Conservation (phyloP, 2,888 invertebrate species). For the Alitta virens region DNA sequence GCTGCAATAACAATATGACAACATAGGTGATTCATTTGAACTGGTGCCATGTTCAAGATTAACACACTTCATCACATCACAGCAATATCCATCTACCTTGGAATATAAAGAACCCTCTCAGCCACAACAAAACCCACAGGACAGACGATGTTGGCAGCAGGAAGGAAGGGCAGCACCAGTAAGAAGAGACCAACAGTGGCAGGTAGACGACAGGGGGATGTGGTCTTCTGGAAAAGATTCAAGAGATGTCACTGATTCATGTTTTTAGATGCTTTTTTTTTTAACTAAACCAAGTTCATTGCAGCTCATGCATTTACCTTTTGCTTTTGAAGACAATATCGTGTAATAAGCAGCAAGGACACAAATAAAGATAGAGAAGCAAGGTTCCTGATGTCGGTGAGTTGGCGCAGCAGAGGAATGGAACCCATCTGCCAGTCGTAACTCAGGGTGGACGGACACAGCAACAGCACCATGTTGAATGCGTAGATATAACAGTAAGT, state of each 20-base stretch:
- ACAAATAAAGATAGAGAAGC: conserved; percentile 66
- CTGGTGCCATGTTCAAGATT: too few species aligned
- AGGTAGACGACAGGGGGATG: too few species aligned
- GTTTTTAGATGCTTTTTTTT: too few species aligned
- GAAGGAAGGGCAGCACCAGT: conserved; percentile 40
- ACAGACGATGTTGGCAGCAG: conserved; percentile 60
- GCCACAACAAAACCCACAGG: conserved; percentile 50
- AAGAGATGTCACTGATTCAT: too few species aligned
- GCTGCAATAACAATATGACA: not conserved
- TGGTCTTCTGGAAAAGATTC: too few species aligned
- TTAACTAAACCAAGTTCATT: too few species aligned
- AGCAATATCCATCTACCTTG: conserved; percentile 48
- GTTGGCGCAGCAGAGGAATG: conserved; percentile 72
- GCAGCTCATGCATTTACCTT: too few species aligned
- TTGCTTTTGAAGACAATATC: too few species aligned
- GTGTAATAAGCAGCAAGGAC: too few species aligned
- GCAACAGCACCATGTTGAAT: conserved; percentile 80
- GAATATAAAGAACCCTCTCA: conserved; percentile 46
- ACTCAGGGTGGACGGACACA: conserved; percentile 74
- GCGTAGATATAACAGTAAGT: conserved; percentile 80
- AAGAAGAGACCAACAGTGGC: conserved; percentile 16
- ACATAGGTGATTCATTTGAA: too few species aligned
- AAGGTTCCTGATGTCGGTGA: conserved; percentile 72
- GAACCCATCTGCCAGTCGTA: conserved; percentile 92
- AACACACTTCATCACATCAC: too few species aligned